Evolutionary conservation across 1,140 invertebrate genomes (phyloP).

Genomic region (Rhopalosiphum maidis): DNA sequence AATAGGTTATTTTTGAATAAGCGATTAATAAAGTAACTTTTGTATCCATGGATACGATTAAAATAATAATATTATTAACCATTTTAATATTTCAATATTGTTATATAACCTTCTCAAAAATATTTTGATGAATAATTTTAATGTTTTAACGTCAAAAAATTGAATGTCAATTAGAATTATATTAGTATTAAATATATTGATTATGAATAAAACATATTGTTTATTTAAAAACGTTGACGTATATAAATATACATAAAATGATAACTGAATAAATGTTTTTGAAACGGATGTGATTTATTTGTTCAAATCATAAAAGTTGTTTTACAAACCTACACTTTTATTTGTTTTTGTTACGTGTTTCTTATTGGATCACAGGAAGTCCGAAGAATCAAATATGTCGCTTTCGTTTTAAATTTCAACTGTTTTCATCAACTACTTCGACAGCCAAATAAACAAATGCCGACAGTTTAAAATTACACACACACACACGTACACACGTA

Average conservation of each 20-base stretch:
- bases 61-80: no score
- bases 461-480: not conserved
- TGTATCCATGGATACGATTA: no score
- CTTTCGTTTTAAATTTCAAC: constrained; percentile 34
- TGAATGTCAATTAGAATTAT: not conserved
- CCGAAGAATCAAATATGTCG: constrained; percentile 17
- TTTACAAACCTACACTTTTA: not conserved
- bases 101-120: not conserved
- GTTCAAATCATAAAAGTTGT: not conserved
- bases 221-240: not conserved
- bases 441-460: constrained; percentile 25
- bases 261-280: constrained; percentile 28
- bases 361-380: not conserved
- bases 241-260: constrained; percentile 5
- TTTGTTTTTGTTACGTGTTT: constrained; percentile 24
- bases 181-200: not conserved
- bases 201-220: constrained; percentile 6
- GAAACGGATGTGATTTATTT: constrained; percentile 40
- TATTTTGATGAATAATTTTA: not conserved
- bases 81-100: not conserved
- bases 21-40: not conserved
- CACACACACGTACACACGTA: not conserved
- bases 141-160: not conserved
- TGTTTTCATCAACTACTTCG: constrained; percentile 24
- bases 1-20: not conserved